Base-by-base conservation (phyloP, 92 coral and sea anemone species). In the Porites rus region DNA sequence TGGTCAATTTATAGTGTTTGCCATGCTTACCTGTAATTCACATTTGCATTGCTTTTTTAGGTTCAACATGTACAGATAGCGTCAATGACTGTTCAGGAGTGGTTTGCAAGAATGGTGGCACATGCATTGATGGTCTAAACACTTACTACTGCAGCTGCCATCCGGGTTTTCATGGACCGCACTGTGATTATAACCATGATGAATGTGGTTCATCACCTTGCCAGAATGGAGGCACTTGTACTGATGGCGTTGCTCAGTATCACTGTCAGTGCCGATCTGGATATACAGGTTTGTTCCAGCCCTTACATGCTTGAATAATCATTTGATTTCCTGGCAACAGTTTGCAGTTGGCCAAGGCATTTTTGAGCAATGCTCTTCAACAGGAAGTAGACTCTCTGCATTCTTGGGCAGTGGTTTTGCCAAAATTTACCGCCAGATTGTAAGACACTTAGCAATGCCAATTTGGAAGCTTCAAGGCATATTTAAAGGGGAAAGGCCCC, bases 151-250 rank as follows among this genome's bases (percentile, higher is more conserved):
- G 99, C 71, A 46, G 76, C 46, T 97, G 99, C 80, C 92, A 83
- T 71, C 84, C 90, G 16, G 99, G 99, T 14, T 95, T 92, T 72
- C 67, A 88, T 56, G 94, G 95, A 10, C 75, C 50, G 13, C 73
- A 85, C 78, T 96, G 98, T 92, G 98, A 84, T 28, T 65, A 3
- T 3, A 75, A 95, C 76, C 77, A 86, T 28, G 82, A 95, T 72
- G 98, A 97, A 46, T 97, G 99, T 81, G 92, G 92, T 10, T 81
- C 78, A 46, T 58, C 89, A 10, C 98, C 99, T 6, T 97, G 99
- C 75, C 87, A 86, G 43, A 88, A 97, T 90, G 98, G 99, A 20
- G 97, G 96, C 50, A 90, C 88, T 9, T 97, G 99, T 76, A 31
- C 71, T 7, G 98, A 97, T 87, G 98, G 95, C 50, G 86, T 95